Evolutionary conservation across 37 sponge, comb jelly and placozoan species (phyloP), one percentile per base, ranked within the genome.

Genomic region (Halisarca cf. caerulea): DNA sequence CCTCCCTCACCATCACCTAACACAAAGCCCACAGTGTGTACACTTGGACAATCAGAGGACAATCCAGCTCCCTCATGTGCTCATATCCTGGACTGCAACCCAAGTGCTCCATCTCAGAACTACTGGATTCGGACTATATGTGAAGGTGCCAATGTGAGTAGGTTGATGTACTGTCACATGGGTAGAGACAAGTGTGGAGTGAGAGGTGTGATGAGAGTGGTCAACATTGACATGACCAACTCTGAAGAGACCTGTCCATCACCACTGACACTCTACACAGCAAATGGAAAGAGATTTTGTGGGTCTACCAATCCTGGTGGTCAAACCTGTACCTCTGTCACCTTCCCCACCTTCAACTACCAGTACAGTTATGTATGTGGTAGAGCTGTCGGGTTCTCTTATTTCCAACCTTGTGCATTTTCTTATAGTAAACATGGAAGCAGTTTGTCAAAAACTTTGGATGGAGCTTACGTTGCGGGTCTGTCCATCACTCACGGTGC

Each of bases 171-270:
- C 5, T 68, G 69, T 30, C 30, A 68, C 69, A 68, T 68, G 69
- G 69, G 30, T 18, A 34, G 32, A 34, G 69, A 68, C 33, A 68
- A 68, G 69, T 68, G 69, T 68, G 69, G 69, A 34, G 69, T 68
- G 69, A 68, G 69, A 34, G 69, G 69, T 32, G 34, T 68, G 35
- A 68, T 68, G 69, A 68, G 69, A 30, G 69, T 68, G 69, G 69
- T 34, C 15, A 28, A 68, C 69, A 68, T 68, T 68, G 69, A 68
- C 69, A 68, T 68, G 69, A 68, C 11, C 35, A 68, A 68, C 34
- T 17, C 69, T 34, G 30, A 17, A 28, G 69, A 34, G 35, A 68
- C 32, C 69, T 68, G 69, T 34, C 69, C 69, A 28, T 30, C 69
- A 28, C 69, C 69, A 32, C 69, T 68, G 35, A n/a, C n/a, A n/a